These are phyloP conservation scores for Nixonia krombeini DNA, from an alignment of 1,140 invertebrate species.

Conservation along the genomic window DNA sequence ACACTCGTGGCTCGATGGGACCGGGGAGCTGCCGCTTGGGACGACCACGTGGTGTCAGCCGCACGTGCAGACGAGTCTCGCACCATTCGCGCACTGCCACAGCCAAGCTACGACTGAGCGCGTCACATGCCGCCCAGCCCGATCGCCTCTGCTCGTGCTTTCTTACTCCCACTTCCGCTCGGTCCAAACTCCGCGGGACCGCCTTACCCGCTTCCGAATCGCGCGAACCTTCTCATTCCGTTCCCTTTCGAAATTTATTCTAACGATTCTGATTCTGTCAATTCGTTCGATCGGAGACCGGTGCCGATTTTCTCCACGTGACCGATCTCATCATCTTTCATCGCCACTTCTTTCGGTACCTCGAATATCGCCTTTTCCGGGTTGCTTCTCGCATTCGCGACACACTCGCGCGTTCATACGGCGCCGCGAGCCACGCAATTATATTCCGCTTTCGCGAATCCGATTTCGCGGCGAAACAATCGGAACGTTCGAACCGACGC, in stretches of 20 bases:
- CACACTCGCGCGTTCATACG: background rate
- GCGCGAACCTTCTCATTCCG: no score
- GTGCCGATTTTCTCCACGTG: conserved; percentile 4
- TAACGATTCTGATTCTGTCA: no score
- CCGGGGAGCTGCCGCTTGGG: conserved; percentile 4
- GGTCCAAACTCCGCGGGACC: conserved; percentile 7
- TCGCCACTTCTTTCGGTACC: no score
- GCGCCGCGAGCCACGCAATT: conserved; percentile 6
- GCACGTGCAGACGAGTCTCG: conserved; percentile 49
- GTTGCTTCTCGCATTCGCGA: no score
- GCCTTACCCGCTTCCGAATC: conserved; percentile 9
- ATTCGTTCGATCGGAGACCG: background rate
- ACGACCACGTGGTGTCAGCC: conserved; percentile 54
- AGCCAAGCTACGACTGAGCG: conserved; percentile 56
- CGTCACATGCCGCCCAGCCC: conserved; percentile 5
- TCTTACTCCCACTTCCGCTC: conserved; percentile 37
- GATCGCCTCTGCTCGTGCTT: no score
- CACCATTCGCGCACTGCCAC: conserved; percentile 56
- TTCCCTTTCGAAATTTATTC: no score
- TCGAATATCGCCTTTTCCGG: no score
- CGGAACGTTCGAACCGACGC: background rate
- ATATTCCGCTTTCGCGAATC: conserved; percentile 4
- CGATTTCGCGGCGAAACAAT: conserved; percentile 1
- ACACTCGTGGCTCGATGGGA: no score
- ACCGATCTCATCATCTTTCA: background rate